phyloP scores from a whole-genome alignment of 2,888 invertebrate genomes.

The Agrotis puta region DNA sequence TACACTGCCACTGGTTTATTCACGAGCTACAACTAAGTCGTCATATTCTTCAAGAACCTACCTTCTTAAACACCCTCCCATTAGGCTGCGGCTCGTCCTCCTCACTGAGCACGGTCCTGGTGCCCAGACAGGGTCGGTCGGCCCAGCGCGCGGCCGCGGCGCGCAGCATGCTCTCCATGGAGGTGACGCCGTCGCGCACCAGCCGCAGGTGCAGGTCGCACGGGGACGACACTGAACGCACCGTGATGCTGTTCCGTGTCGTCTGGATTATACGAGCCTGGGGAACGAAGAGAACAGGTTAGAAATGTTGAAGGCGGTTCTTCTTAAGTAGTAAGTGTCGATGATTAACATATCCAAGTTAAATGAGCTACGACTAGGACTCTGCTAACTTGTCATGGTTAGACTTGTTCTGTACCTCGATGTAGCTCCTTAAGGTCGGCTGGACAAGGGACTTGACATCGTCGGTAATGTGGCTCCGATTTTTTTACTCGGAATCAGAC shows the following conservation, averaged over 20 bases:
- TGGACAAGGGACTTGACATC: not conserved
- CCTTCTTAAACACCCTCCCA: slow-evolving; percentile 98
- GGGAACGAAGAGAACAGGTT: too few species aligned
- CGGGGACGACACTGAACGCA: slow-evolving; percentile 93
- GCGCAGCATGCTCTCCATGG: slow-evolving; percentile 95
- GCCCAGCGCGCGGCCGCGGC: slow-evolving; percentile 94
- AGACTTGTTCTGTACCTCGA: too few species aligned
- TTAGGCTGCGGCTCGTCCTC: slow-evolving; percentile 98
- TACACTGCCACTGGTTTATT: too few species aligned
- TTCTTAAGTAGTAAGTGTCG: not conserved
- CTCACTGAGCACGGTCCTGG: slow-evolving; percentile 97
- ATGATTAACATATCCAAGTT: not conserved
- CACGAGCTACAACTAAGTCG: not conserved
- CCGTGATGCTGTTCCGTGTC: slow-evolving; percentile 93
- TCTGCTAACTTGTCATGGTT: too few species aligned
- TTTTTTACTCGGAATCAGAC: not conserved
- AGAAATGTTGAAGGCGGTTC: not conserved
- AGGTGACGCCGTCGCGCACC: slow-evolving; percentile 94
- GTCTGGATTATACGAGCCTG: slow-evolving; percentile 94
- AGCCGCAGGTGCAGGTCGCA: slow-evolving; percentile 93
- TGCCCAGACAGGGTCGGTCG: slow-evolving; percentile 95
- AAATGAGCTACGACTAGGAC: too few species aligned
- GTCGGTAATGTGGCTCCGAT: not conserved
- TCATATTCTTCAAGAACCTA: slow-evolving; percentile 69
- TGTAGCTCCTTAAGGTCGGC: too few species aligned